Base-by-base conservation (phyloP, 2,113 vertebrate genomes). In the Aix galericulata region DNA sequence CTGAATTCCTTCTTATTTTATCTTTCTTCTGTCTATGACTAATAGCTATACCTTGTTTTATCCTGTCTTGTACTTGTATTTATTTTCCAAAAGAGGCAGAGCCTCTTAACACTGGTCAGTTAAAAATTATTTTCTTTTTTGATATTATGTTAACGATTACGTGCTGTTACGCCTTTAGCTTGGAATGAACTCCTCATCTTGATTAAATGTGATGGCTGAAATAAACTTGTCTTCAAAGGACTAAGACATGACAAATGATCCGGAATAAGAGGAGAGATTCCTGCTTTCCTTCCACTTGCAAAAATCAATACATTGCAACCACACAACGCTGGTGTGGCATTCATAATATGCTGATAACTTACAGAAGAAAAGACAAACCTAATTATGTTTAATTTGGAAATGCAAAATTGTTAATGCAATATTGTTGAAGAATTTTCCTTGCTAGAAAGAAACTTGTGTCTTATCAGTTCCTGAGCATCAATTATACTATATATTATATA, bases 301-400 rank as follows among this genome's bases (percentile, higher is more conserved):
- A 13, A 77, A 58, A 46, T 46, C 74, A 67, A 21, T 66, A 58
- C 68, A 58, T 83, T 94, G 60, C 3, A 27, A 76, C 60, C 62
- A 86, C 68, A 22, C 81, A 88, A 42, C 77, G 53, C 75, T 96
- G 88, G 48, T 82, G 89, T 93, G 86, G 27, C 64, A 86, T 92
- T 96, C 88, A 79, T 82, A 94, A 93, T 67, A 88, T 89, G 71
- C 67, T 94, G 91, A 86, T 87, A 92, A 36, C 40, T 93, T 95
- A 64, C 38, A 60, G 91, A 96, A 96, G 84, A 96, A 96, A 96
- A 97, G 94, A 96, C 72, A 96, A 97, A 92, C 83, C 76, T 91
- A 96, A 93, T 84, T 88, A 91, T 80, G 97, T 97, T 76, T 96
- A 92, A 86, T 95, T 86, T 96, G 83, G 80, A 96, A 96, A 92